Conservation (phyloP, 2,113 vertebrate genomes). For the Burhinus bistriatus region DNA sequence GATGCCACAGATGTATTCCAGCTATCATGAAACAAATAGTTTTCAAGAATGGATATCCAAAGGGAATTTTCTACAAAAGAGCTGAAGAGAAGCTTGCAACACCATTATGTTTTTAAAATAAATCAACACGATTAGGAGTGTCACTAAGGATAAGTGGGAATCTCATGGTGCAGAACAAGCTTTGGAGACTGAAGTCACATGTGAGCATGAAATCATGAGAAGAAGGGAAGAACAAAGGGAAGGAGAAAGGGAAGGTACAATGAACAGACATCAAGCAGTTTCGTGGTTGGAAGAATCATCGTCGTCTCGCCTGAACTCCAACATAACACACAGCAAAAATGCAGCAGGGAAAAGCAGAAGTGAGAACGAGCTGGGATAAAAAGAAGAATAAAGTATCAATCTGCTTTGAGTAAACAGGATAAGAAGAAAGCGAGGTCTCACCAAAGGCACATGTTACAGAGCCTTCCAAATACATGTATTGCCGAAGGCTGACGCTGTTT, state of each 20-base stretch:
- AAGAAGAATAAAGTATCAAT: background rate
- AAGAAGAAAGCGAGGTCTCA: background rate
- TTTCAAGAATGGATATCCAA: background rate
- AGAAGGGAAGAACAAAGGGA: background rate
- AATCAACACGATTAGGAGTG: background rate
- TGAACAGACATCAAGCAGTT: background rate
- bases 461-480: background rate
- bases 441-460: background rate
- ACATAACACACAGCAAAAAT: background rate
- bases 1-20: background rate
- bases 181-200: background rate
- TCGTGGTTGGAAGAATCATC: background rate
- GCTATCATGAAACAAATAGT: background rate
- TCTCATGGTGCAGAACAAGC: background rate
- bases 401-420: background rate
- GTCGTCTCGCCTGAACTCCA: background rate
- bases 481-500: background rate
- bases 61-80: background rate
- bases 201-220: slow-evolving; percentile 1
- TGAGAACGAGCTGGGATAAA: background rate
- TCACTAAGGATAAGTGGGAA: background rate
- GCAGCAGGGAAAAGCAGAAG: background rate
- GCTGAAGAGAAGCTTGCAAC: background rate
- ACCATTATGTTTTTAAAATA: background rate
- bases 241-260: background rate